Evolutionary conservation across 2,888 invertebrate species (phyloP).

Genomic region (Cepaea hortensis): DNA sequence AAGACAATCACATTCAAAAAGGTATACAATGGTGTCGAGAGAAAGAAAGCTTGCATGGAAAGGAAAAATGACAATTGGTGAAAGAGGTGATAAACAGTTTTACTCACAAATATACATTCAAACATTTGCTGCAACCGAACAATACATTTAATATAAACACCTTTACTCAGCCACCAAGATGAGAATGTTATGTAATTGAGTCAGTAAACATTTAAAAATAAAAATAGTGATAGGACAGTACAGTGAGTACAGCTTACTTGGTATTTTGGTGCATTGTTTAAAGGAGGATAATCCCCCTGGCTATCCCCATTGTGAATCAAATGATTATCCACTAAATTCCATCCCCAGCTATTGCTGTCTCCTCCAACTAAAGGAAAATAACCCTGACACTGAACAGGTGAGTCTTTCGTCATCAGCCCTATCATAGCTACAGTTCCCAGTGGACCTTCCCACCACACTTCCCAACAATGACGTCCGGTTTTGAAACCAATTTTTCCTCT

Average conservation of each 20-base stretch:
- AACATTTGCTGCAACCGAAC: too few species aligned
- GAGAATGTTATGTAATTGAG: too few species aligned
- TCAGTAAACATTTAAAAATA: too few species aligned
- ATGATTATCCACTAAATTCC: conserved; percentile 99
- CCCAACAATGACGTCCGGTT: conserved; percentile 96
- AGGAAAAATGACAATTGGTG: too few species aligned
- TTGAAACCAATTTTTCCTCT: conserved; percentile 89
- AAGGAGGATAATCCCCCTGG: conserved; percentile 92
- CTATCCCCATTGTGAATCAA: conserved; percentile 96
- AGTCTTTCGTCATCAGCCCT: conserved; percentile 83
- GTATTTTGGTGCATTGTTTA: conserved; percentile 98
- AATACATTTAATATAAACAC: too few species aligned
- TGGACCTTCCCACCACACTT: conserved; percentile 98
- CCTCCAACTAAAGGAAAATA: conserved; percentile 96
- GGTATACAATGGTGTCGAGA: too few species aligned
- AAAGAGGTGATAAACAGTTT: too few species aligned
- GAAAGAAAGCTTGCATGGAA: too few species aligned
- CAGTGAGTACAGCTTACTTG: conserved; percentile 82
- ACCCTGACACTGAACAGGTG: conserved; percentile 93
- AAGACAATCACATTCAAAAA: too few species aligned
- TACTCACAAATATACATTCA: too few species aligned
- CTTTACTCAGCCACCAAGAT: too few species aligned
- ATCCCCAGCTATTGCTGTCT: conserved; percentile 99
- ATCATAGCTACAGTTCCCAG: conserved; percentile 98
- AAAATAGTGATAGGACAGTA: neutral